Conservation (phyloP, 2,113 vertebrate species). For the Lophotis ruficrista region DNA sequence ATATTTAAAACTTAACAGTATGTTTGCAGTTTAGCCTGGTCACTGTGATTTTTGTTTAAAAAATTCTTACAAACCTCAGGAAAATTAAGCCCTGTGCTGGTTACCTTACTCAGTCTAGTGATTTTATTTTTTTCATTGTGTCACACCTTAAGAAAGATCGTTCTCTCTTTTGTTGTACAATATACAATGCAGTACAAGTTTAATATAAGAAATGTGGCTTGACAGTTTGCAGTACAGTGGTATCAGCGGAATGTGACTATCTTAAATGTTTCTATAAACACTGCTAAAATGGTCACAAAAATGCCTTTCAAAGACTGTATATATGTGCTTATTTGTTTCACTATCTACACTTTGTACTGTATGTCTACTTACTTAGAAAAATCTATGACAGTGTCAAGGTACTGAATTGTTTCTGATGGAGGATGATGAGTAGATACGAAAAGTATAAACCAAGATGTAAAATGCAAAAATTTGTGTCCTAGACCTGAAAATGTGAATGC, state of each 20-base stretch:
- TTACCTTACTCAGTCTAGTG: constrained; percentile 70
- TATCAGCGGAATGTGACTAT: constrained; percentile 51
- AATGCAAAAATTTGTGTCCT: not conserved
- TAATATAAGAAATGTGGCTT: constrained; percentile 52
- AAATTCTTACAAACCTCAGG: constrained; percentile 92
- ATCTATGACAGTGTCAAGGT: constrained; percentile 35
- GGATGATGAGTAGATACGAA: not conserved
- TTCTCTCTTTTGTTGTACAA: constrained; percentile 37
- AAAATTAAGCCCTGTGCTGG: constrained; percentile 78
- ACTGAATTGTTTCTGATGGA: constrained; percentile 13
- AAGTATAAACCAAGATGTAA: not conserved
- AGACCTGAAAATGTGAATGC: constrained; percentile 46
- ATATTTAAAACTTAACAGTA: constrained; percentile 68
- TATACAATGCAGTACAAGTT: constrained; percentile 46
- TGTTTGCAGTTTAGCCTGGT: constrained; percentile 66
- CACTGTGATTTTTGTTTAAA: constrained; percentile 80
- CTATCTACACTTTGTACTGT: constrained; percentile 65
- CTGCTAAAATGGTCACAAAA: constrained; percentile 73
- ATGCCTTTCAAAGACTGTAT: constrained; percentile 74
- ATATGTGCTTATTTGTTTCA: constrained; percentile 59
- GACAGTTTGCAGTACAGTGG: constrained; percentile 61
- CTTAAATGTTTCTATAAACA: constrained; percentile 67
- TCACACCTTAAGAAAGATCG: constrained; percentile 6
- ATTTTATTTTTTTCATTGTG: constrained; percentile 1
- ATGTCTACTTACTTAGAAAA: constrained; percentile 48